phyloP scores from a whole-genome alignment of 2,113 vertebrate species.

The Hemibagrus wyckioides region DNA sequence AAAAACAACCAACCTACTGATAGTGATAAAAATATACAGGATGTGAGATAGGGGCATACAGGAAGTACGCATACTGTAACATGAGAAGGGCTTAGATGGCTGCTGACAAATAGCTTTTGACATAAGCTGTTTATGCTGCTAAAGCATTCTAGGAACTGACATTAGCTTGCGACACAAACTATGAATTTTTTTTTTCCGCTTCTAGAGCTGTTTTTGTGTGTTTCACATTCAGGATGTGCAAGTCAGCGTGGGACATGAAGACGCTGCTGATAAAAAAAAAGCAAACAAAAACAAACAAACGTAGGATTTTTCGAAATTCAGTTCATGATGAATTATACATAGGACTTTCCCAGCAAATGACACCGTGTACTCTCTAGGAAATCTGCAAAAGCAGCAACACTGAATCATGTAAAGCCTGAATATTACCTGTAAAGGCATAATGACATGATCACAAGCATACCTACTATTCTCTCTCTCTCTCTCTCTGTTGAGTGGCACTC shows the following conservation, averaged over 20 bases:
- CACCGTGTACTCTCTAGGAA: neutral
- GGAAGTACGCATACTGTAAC: neutral
- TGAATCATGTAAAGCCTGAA: neutral
- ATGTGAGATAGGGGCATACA: neutral
- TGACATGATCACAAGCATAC: too few species aligned
- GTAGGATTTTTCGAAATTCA: neutral
- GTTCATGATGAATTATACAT: slow-evolving; percentile 5
- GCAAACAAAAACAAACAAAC: neutral
- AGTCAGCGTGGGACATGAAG: neutral
- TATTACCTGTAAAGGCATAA: neutral
- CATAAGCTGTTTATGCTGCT: neutral
- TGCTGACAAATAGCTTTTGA: neutral
- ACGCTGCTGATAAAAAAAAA: neutral
- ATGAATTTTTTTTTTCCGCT: neutral
- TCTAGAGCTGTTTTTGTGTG: neutral
- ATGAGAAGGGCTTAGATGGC: neutral
- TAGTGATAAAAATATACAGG: neutral
- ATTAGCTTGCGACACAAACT: neutral
- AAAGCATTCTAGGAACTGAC: neutral
- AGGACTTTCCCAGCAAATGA: neutral
- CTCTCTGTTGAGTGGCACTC: too few species aligned
- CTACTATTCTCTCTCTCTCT: too few species aligned
- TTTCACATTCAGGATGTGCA: neutral
- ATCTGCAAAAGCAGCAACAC: neutral
- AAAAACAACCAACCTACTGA: neutral